These are phyloP conservation scores for Sialis fuliginosa DNA, from an alignment of 2,888 invertebrate species.

Conservation along the genomic window DNA sequence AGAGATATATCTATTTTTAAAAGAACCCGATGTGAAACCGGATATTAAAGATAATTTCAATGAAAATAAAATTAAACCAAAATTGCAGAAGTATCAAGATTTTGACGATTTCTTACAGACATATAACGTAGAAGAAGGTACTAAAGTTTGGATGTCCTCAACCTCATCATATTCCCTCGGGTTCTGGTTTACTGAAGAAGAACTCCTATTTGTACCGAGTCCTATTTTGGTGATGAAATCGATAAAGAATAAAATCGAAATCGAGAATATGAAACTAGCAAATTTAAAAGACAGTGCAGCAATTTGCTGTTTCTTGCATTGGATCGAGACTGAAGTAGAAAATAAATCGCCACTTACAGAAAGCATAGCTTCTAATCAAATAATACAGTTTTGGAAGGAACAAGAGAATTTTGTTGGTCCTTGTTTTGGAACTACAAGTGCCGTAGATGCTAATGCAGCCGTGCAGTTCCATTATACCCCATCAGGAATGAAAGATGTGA, in stretches of 20 bases:
- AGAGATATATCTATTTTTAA: constrained; percentile 46
- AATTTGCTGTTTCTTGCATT: constrained; percentile 62
- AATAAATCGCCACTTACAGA: constrained; percentile 45
- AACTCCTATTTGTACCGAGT: constrained; percentile 39
- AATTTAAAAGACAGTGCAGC: constrained; percentile 75
- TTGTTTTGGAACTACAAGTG: constrained; percentile 87
- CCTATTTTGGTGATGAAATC: constrained; percentile 74
- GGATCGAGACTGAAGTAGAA: constrained; percentile 61
- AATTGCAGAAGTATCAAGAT: constrained; percentile 19
- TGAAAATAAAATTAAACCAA: constrained; percentile 32
- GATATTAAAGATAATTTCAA: constrained; percentile 38
- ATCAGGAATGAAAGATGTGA: constrained; percentile 66
- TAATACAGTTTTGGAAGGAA: constrained; percentile 54
- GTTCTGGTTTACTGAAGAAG: constrained; percentile 20
- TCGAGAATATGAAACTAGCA: constrained; percentile 55
- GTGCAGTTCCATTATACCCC: constrained; percentile 55
- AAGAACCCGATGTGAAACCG: constrained; percentile 31
- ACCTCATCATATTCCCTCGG: constrained; percentile 18
- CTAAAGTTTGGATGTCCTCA: constrained; percentile 3
- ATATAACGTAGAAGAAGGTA: constrained; percentile 9
- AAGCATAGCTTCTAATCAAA: constrained; percentile 47
- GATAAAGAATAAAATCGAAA: constrained; percentile 71
- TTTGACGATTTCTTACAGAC: neutral
- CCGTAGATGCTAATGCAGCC: constrained; percentile 80
- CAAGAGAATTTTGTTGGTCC: constrained; percentile 61